Evolutionary conservation across 1,140 invertebrate genomes (phyloP).

Genomic region (Dreissena polymorpha): DNA sequence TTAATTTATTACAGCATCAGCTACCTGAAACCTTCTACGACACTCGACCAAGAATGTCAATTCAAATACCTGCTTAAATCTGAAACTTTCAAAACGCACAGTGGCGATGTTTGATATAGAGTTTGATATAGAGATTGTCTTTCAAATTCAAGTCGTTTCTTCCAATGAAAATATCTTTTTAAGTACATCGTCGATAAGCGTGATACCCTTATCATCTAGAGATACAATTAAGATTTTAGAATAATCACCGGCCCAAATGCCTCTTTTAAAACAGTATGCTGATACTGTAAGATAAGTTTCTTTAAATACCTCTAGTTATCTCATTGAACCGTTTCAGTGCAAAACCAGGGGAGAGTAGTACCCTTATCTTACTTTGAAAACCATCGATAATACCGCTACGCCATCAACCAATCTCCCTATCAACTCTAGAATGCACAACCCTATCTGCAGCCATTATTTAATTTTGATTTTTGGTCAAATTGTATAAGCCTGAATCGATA

Average conservation of each 20-base stretch:
- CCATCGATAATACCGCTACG: constrained; percentile 23
- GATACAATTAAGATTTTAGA: constrained; percentile 56
- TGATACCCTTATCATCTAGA: constrained; percentile 37
- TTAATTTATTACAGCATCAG: no score
- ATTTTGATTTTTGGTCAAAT: constrained; percentile 53
- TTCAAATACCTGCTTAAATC: no score
- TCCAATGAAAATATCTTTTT: constrained; percentile 3
- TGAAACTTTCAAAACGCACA: no score
- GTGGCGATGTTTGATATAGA: no score
- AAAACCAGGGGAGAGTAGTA: constrained; percentile 22
- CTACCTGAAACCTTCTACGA: no score
- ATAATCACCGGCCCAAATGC: constrained; percentile 37
- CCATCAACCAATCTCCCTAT: constrained; percentile 29
- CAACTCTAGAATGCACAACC: constrained; percentile 18
- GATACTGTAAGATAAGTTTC: constrained; percentile 38
- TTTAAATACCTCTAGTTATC: constrained; percentile 42
- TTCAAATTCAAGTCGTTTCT: neutral
- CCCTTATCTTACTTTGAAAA: constrained; percentile 46
- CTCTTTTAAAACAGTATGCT: constrained; percentile 26
- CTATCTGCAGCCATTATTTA: constrained; percentile 27
- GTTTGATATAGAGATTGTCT: no score
- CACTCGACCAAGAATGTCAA: no score
- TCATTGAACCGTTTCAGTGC: constrained; percentile 50
- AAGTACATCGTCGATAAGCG: neutral
- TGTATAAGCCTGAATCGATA: constrained; percentile 27